phyloP scores from a whole-genome alignment of 2,888 invertebrate genomes.

The Drosophila infuscata region DNA sequence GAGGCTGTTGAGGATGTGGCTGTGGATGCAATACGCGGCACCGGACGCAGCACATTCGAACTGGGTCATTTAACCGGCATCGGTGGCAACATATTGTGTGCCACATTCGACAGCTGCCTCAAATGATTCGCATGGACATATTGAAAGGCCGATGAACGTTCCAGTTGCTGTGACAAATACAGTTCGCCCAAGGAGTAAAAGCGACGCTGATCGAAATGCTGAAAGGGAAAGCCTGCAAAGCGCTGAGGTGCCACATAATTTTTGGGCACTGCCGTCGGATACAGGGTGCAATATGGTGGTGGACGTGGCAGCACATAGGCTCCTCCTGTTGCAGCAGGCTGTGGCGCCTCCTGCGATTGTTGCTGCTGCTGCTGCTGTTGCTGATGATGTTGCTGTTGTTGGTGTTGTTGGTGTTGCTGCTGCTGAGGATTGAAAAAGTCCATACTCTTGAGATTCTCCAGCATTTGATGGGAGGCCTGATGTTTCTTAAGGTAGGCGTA shows the following conservation, averaged over 20 bases:
- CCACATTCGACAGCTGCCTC: conserved; percentile 73
- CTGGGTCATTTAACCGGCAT: conserved; percentile 84
- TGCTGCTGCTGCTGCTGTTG: conserved; percentile 40
- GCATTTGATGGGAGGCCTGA: conserved; percentile 83
- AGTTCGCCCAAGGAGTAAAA: conserved; percentile 84
- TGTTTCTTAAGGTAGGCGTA: conserved; percentile 87
- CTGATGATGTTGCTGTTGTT: conserved; percentile 37
- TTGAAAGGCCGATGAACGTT: conserved; percentile 84
- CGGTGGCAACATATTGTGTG: conserved; percentile 68
- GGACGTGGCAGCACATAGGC: conserved; percentile 62
- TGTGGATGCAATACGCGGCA: conserved; percentile 83
- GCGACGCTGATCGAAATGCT: conserved; percentile 82
- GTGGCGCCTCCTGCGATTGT: conserved; percentile 1
- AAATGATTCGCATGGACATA: conserved; percentile 83
- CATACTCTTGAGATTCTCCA: conserved; percentile 81
- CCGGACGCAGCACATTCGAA: conserved; percentile 82
- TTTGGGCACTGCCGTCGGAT: conserved; percentile 50
- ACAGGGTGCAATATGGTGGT: conserved; percentile 52
- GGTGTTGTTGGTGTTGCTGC: conserved; percentile 36
- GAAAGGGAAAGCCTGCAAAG: conserved; percentile 79
- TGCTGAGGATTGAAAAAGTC: conserved; percentile 74
- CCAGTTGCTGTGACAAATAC: conserved; percentile 83
- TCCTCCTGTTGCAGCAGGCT: conserved; percentile 13
- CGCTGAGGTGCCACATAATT: conserved; percentile 65
- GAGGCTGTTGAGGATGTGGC: conserved; percentile 48